phyloP scores from a whole-genome alignment of 2,888 invertebrate genomes.

The Campoletis raptor region DNA sequence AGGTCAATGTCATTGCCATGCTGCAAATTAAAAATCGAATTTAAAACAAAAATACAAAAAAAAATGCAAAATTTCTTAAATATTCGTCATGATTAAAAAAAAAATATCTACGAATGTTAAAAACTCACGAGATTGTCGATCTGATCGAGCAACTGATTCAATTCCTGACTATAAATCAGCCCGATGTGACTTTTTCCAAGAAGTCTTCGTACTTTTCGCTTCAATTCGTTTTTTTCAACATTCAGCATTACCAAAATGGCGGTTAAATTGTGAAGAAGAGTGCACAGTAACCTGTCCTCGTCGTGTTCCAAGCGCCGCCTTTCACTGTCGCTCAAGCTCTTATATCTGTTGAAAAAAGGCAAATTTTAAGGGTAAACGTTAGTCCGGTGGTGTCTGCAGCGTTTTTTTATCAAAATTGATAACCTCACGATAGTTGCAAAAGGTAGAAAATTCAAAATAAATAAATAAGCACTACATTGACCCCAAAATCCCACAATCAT shows the following conservation, averaged over 20 bases:
- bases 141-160: constrained; percentile 98
- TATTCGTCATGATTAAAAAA: background rate
- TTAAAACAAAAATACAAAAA: background rate
- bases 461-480: no score
- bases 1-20: constrained; percentile 99
- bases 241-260: constrained; percentile 98
- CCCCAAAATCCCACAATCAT: no score
- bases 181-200: constrained; percentile 99
- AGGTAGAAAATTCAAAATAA: no score
- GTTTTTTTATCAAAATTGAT: no score
- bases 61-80: background rate
- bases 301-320: constrained; percentile 98
- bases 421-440: no score
- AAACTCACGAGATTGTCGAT: constrained; percentile 94
- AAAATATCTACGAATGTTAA: background rate
- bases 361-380: background rate
- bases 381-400: no score
- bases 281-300: constrained; percentile 97
- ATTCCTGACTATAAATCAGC: constrained; percentile 98
- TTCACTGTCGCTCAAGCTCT: constrained; percentile 95
- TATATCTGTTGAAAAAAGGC: constrained; percentile 87
- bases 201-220: constrained; percentile 95
- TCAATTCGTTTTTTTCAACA: constrained; percentile 93
- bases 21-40: constrained; percentile 85
- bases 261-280: constrained; percentile 97